Evolutionary conservation across 2,797 vertebrate genomes (phyloP), one percentile per base, ranked within the genome.

Genomic region (Gymnothorax reevesii): DNA sequence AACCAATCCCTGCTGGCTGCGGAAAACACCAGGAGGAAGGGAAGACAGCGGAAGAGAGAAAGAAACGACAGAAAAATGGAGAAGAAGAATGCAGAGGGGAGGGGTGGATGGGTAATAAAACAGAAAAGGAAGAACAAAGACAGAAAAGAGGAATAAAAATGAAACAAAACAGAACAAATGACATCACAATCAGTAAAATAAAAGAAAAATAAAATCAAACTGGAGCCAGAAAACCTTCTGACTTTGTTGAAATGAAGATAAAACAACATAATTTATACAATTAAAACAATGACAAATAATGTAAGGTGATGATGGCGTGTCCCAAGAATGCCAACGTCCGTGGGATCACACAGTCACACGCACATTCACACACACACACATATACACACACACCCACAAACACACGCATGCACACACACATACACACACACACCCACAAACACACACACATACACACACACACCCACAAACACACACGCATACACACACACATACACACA

Each of bases 1-100:
- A 90, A 93, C 93, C 79, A 94, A 91, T 86, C 93, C 94, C 90
- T 92, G 92, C 73, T 92, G 88, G 89, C 95, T 96, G 86, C 83
- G 82, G 87, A 79, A 88, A 83, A 71, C 84, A 86, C 17, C 71
- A 86, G n/a, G 86, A 87, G 7, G 80, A 49, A 52, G 13, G 59
- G 49, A 87, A 52, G 42, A 10, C 17, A 64, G 49, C 22, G 59
- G 17, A n/a, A 9, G 12, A 20, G 64, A 60, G 69, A 13, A 25
- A 22, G 59, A 42, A 87, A 52, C 9, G 13, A 10, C 20, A 64
- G 49, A 49, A 77, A 9, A n/a, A 9, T 12, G 27, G 64, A 60
- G 69, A 7, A 25, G 17, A 73, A 62, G 57, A 79, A 83, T 3
- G 57, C 80, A 86, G 75, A 69, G 66, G 9, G 57, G 71, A 57